Evolutionary conservation across 2,113 vertebrate genomes (phyloP), one percentile per base, ranked within the genome.

Genomic region (Alouatta palliata): DNA sequence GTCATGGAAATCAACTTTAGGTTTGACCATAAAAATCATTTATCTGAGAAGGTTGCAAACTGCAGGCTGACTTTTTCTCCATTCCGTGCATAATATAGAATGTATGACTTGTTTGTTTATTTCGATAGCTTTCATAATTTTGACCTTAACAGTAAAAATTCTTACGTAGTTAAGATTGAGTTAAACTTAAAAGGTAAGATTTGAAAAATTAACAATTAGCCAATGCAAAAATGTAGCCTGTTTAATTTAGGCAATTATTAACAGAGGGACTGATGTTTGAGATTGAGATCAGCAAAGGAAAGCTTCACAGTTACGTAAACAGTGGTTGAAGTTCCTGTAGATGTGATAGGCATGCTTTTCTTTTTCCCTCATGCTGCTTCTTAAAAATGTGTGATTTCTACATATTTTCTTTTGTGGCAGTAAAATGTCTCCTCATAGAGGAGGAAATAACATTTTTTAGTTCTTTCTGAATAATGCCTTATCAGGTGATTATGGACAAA

Each of bases 111-210:
- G 4, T 23, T 64, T 87, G 58, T 85, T 82, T 86, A 94, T 97
- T 96, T 96, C 40, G 2, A 49, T 85, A 16, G 5, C 45, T 92
- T 97, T 95, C 12, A n/a, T 76, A 94, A 87, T 96, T 88, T 64
- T 97, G 25, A 90, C 43, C n/a, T 96, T 11, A 76, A 2, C 3
- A 54, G 66, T 83, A 70, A 68, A 64, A n/a, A 45, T 86, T 95
- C 9, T 84, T 92, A 21, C 17, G 54, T 76, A 90, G 35, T 87
- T 92, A n/a, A 80, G 66, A n/a, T 93, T 91, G 37, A 92, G 16
- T 96, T 93, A 56, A 94, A 66, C 93, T 56, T 83, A 85, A 90
- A 90, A 90, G n/a, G 19, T 66, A 73, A 97, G 90, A 40, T 84
- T 76, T 96, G 4, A 66, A 94, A 84, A 84, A 32, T 23, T 75